Percentiles rank a stretch among this genome's conserved stretches.
phyloP scores from a whole-genome alignment of 2,888 invertebrate genomes.

The Coenonympha arcania region DNA sequence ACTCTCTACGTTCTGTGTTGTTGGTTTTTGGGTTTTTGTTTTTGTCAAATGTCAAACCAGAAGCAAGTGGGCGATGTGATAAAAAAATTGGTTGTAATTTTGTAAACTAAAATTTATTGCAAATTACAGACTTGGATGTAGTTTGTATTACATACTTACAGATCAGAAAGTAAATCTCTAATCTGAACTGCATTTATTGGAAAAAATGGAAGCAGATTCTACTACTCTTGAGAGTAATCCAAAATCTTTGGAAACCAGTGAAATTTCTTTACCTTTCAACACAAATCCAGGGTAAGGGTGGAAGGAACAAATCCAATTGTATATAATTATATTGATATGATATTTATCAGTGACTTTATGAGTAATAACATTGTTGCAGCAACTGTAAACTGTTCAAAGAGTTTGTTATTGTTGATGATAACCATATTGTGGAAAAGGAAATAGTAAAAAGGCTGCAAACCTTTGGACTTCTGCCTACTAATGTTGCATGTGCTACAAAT shows the following conservation, averaged over 20 bases:
- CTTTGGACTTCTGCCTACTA: constrained; percentile 47
- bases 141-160: no score
- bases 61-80: no score
- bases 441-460: constrained; percentile 49
- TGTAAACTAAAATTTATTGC: no score
- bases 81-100: no score
- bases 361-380: constrained; percentile 36
- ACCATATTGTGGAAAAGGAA: constrained; percentile 45
- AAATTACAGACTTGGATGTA: no score
- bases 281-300: constrained; percentile 45
- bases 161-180: no score
- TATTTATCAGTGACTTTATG: background rate
- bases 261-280: constrained; percentile 48
- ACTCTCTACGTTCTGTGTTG: no score
- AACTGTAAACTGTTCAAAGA: constrained; percentile 51
- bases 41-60: no score
- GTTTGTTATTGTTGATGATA: constrained; percentile 38
- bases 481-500: constrained; percentile 42
- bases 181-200: no score
- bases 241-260: constrained; percentile 35
- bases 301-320: background rate
- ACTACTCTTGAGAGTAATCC: constrained; percentile 55
- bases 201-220: constrained; percentile 68
- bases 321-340: no score
- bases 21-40: no score